Evolutionary conservation across 2,113 vertebrate species (phyloP), one percentile per base, ranked within the genome.

Genomic region (Okapia johnstoni): DNA sequence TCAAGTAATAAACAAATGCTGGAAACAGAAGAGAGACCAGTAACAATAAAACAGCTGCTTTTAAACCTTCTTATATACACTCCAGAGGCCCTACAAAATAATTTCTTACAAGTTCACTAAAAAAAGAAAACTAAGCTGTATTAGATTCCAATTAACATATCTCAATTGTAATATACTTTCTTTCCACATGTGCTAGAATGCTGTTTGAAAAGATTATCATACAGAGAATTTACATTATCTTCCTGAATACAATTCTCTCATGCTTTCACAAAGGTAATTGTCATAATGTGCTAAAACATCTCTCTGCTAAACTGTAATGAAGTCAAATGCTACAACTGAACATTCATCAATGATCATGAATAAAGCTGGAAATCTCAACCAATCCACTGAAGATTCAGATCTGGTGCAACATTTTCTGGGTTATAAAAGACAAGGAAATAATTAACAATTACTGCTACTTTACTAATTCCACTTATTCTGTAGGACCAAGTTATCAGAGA

Each of bases 81-180:
- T 76, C 2, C 48, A 94, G 58, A 54, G 6, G 30, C 26, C 60
- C 2, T 90, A 25, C 33, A 95, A 95, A 87, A 97, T 55, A 63
- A 92, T 66, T 96, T 95, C 19, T 70, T 55, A 92, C 6, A 21
- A 36, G 12, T 66, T 92, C 10, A 73, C 55, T 95, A 12, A 88
- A 81, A 26, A 92, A 89, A 50, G 90, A 94, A 48, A 95, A 95
- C 36, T 54, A 81, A 92, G 55, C 33, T 63, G 73, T 85, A 33
- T 54, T 80, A 58, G 28, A 96, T n/a, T 25, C 8, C 50, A 26
- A 36, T 40, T 90, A 93, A 50, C 52, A 94, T 84, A 92, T 57
- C 85, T 96, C 23, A 95, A 55, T 7, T 73, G 5, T 14, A 96
- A 83, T 90, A 89, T 86, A 70, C 52, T 96, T 96, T 89, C 36